These are phyloP conservation scores for Dryocosmus kuriphilus DNA, from an alignment of 2,888 invertebrate genomes.

Conservation along the genomic window DNA sequence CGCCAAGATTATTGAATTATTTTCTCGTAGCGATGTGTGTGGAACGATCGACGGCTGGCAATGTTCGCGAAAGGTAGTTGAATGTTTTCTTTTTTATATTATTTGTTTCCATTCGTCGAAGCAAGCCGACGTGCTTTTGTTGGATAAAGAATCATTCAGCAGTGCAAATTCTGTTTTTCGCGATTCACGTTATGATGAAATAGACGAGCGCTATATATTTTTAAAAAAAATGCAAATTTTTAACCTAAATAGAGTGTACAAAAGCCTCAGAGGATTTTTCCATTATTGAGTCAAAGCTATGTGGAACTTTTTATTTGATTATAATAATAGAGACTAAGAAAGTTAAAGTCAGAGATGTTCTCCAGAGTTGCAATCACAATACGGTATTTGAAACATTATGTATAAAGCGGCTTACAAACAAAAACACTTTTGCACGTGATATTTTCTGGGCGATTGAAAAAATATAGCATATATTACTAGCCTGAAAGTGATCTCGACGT, in stretches of 20 bases:
- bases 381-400: conserved; percentile 1
- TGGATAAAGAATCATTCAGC: conserved; percentile 37
- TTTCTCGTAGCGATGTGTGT: conserved; percentile 54
- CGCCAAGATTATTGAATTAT: conserved; percentile 72
- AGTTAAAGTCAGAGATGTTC: neutral
- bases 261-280: neutral
- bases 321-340: neutral
- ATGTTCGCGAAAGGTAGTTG: conserved; percentile 29
- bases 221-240: conserved; percentile 18
- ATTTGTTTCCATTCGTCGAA: conserved; percentile 42
- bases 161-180: conserved; percentile 32
- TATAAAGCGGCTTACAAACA: conserved; percentile 24
- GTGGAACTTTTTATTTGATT: neutral
- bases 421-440: conserved; percentile 4
- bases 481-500: conserved; percentile 69
- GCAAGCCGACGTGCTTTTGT: conserved; percentile 40
- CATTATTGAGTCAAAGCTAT: neutral
- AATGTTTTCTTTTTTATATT: conserved; percentile 38
- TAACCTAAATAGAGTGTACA: conserved; percentile 3
- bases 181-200: conserved; percentile 24
- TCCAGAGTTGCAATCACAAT: neutral
- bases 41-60: conserved; percentile 44
- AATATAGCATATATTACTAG: conserved; percentile 42
- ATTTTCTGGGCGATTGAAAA: conserved; percentile 19
- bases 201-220: conserved; percentile 21